Evolutionary conservation across 2,888 invertebrate species (phyloP).

Genomic region (Mechanitis mazaeus): DNA sequence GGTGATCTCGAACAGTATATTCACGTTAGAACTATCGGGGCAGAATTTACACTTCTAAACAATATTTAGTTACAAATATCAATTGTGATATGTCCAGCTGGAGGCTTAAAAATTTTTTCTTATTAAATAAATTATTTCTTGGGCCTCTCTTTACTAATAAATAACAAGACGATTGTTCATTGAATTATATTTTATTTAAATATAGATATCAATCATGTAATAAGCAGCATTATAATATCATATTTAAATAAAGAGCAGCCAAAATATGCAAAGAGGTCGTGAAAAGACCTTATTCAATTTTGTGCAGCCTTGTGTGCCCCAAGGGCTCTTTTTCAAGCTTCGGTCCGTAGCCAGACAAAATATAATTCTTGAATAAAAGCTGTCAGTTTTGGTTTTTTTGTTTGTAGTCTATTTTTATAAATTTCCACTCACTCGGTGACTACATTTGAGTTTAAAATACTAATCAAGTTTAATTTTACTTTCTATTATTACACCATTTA

Average conservation of each 20-base stretch:
- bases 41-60: too few relatives aligned
- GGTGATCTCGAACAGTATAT: too few relatives aligned
- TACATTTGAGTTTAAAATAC: too few relatives aligned
- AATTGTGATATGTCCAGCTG: too few relatives aligned
- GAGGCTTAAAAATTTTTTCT: too few relatives aligned
- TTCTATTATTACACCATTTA: too few relatives aligned
- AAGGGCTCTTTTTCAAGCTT: conserved; percentile 4
- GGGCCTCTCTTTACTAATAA: too few relatives aligned
- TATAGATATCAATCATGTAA: not conserved
- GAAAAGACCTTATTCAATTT: conserved; percentile 6
- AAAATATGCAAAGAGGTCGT: not conserved
- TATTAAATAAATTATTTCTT: not conserved
- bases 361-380: not conserved
- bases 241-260: conserved; percentile 2
- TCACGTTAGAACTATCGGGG: too few relatives aligned
- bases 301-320: conserved; percentile 6
- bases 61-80: too few relatives aligned
- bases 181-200: not conserved
- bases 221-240: not conserved
- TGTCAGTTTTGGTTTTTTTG: not conserved
- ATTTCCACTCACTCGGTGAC: too few relatives aligned
- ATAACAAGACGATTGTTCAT: not conserved
- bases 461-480: too few relatives aligned
- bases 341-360: conserved; percentile 3
- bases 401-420: too few relatives aligned